Evolutionary conservation across 1,140 invertebrate genomes (phyloP).

Genomic region (Leptopilina boulardi): DNA sequence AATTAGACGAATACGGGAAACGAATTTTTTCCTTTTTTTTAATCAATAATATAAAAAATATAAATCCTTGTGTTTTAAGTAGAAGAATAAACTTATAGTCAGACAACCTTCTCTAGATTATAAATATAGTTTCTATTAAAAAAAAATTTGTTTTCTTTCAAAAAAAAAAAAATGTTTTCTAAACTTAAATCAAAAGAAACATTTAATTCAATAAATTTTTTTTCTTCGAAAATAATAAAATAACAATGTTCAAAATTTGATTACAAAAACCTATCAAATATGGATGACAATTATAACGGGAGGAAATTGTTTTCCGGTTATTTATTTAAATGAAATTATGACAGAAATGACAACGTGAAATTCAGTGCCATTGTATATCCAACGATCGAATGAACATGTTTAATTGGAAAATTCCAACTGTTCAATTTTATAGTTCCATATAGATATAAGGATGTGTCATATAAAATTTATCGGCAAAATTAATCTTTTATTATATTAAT

Average conservation of each 20-base stretch:
- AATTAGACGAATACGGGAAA: neutral
- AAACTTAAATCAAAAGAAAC: too few relatives aligned
- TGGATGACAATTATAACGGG: neutral
- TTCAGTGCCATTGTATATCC: neutral
- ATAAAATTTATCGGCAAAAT: neutral
- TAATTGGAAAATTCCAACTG: neutral
- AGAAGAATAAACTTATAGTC: too few relatives aligned
- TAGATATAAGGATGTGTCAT: neutral
- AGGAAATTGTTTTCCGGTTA: neutral
- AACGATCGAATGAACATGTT: neutral
- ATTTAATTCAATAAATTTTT: too few relatives aligned
- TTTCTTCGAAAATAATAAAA: neutral
- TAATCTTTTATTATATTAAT: too few relatives aligned
- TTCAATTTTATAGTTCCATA: neutral
- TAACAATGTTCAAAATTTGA: neutral
- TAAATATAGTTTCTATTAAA: too few relatives aligned
- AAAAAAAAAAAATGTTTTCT: too few relatives aligned
- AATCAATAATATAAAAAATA: too few relatives aligned
- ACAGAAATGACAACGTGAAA: neutral
- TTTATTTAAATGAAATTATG: constrained; percentile 4
- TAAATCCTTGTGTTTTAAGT: too few relatives aligned
- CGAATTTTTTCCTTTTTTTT: too few relatives aligned
- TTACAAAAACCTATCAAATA: neutral
- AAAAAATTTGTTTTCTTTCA: too few relatives aligned
- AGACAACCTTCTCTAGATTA: too few relatives aligned